phyloP scores from a whole-genome alignment of 2,113 vertebrate genomes.

The Colossoma macropomum region DNA sequence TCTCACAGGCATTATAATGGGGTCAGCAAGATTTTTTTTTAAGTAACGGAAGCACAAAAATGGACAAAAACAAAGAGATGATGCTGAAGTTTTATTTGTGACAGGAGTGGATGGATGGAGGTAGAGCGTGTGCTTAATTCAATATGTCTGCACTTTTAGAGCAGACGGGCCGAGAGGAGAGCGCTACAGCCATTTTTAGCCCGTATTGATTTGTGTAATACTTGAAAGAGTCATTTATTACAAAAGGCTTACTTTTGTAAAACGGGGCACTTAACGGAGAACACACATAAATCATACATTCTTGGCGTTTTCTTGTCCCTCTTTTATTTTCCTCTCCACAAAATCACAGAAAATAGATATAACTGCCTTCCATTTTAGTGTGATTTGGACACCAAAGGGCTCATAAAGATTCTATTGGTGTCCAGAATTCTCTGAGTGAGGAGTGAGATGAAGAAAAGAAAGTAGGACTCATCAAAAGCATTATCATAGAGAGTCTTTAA shows the following conservation, averaged over 20 bases:
- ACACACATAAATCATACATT: constrained; percentile 73
- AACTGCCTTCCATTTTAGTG: constrained; percentile 36
- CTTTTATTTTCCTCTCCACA: not conserved
- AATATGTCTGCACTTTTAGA: constrained; percentile 53
- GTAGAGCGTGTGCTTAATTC: constrained; percentile 46
- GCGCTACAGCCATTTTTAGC: constrained; percentile 66
- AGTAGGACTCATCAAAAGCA: constrained; percentile 4
- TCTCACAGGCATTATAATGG: not conserved
- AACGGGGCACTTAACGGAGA: constrained; percentile 71
- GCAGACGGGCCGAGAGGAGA: constrained; percentile 57
- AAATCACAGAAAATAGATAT: constrained; percentile 42
- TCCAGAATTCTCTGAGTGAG: not conserved
- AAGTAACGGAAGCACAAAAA: not conserved
- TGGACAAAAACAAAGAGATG: constrained; percentile 16
- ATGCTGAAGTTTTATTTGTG: constrained; percentile 21
- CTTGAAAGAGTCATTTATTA: constrained; percentile 79
- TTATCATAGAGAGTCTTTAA: constrained; percentile 10
- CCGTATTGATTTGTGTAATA: constrained; percentile 73
- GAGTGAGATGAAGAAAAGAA: constrained; percentile 1
- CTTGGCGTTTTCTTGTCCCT: constrained; percentile 17
- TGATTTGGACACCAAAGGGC: constrained; percentile 11
- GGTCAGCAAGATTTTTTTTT: constrained; percentile 19
- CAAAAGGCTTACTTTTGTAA: constrained; percentile 66
- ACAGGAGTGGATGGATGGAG: constrained; percentile 26
- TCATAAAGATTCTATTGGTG: constrained; percentile 2